Base-by-base conservation (phyloP, 2,888 invertebrate genomes). In the Drosophila incognita region DNA sequence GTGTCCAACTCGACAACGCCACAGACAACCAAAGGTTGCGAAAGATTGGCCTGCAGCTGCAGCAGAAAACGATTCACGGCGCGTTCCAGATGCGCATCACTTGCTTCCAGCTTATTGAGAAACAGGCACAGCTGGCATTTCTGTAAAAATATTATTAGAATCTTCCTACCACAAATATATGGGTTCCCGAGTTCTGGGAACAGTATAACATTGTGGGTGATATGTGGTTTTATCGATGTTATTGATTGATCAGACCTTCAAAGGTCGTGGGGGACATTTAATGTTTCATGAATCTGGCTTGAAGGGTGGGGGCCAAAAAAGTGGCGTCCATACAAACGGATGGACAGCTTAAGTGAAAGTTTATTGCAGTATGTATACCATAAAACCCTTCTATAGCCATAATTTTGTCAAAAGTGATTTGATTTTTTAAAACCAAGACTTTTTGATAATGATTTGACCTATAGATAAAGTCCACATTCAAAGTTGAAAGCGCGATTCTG, bases 1-100 rank as follows among this genome's bases (percentile, higher is more conserved):
- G 92, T 85, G 71, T 92, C 91, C 76, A 92, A 51, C 35, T 91
- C 88, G 18, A 92, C 72, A 13, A 92, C 76, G 7, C 92, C 92
- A 63, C 90, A 91, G 3, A 87, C 90, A 3, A 79, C 74, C 4
- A 57, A 8, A 11, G 75, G 68, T 51, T 75, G 65, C 0, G 24
- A 53, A 6, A 79, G 67, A 7, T 73, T 65, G 1, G 74, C 73
- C 31, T 84, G 81, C 2, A 92, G 66, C 35, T 92, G 92, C 51
- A 91, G 49, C 29, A 92, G 72, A 65, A 92, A 92, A 1, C 83
- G 79, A 76, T 83, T 91, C 29, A 92, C 72, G 18, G 76, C 73
- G 0, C 82, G 81, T 36, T 92, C 91, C 60, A 81, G 53, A 2
- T 74, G 74, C 0, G 57, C 51, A 5, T 82, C 81, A 1, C 67